Conservation (phyloP, 2,797 vertebrate species). For the Lindbergichthys nudifrons region DNA sequence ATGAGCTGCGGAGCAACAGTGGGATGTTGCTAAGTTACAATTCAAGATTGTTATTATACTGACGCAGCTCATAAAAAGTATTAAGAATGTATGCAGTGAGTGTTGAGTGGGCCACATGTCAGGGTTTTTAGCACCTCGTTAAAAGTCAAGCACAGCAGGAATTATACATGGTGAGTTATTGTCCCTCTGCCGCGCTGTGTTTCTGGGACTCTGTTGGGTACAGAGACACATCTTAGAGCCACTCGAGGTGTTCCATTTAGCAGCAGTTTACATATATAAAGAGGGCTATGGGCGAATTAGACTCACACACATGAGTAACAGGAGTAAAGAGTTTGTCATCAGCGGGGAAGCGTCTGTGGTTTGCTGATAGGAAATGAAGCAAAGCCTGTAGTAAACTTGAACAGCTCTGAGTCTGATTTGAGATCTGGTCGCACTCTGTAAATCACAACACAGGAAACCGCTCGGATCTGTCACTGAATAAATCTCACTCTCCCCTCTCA, state of each 20-base stretch:
- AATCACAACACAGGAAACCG: constrained; percentile 52
- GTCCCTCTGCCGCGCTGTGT: constrained; percentile 52
- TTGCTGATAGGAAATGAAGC: constrained; percentile 42
- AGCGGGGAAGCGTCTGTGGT: constrained; percentile 36
- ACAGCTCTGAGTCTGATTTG: constrained; percentile 37
- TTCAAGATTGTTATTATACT: constrained; percentile 69
- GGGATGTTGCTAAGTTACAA: constrained; percentile 51
- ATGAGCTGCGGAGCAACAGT: constrained; percentile 45
- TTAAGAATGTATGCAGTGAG: constrained; percentile 75
- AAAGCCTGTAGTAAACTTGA: constrained; percentile 44
- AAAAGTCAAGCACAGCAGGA: constrained; percentile 78
- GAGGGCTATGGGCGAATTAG: constrained; percentile 35
- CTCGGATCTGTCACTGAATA: constrained; percentile 45
- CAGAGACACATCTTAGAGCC: constrained; percentile 59
- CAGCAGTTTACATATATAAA: constrained; percentile 54
- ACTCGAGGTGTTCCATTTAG: constrained; percentile 55
- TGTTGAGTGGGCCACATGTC: constrained; percentile 74
- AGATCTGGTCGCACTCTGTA: constrained; percentile 53
- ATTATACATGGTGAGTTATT: constrained; percentile 79
- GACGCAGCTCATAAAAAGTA: constrained; percentile 72
- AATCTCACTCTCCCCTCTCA: constrained; percentile 41
- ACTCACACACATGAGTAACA: constrained; percentile 46
- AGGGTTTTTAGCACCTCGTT: constrained; percentile 80
- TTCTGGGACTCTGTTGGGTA: constrained; percentile 54
- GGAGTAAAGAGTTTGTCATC: constrained; percentile 39